Percentiles rank a stretch among this genome's conserved stretches.
Evolutionary conservation across 2,888 invertebrate species (phyloP).

Genomic region (Catocala sponsa): DNA sequence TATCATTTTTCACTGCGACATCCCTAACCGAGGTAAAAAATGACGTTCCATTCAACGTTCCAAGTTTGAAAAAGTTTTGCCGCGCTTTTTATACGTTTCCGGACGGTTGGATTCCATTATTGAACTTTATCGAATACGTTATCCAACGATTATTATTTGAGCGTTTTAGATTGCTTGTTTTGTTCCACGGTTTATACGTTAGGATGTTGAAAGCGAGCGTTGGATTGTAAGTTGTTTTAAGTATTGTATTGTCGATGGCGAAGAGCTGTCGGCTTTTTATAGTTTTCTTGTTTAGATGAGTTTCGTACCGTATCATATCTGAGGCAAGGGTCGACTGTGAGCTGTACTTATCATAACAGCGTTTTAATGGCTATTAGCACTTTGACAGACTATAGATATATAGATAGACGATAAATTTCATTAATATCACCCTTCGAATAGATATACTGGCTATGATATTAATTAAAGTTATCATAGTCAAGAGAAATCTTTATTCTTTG

Average conservation of each 20-base stretch:
- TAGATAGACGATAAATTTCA: not conserved
- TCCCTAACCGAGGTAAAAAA: constrained; percentile 87
- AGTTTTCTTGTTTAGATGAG: constrained; percentile 62
- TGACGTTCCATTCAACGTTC: constrained; percentile 83
- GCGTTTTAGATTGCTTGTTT: constrained; percentile 29
- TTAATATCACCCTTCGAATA: not conserved
- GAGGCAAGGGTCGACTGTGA: constrained; percentile 26
- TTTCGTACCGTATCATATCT: constrained; percentile 43
- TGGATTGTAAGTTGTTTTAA: constrained; percentile 28
- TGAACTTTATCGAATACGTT: constrained; percentile 53
- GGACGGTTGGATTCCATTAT: constrained; percentile 81
- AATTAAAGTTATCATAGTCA: too few relatives aligned
- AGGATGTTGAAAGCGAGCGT: constrained; percentile 18
- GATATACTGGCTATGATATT: too few relatives aligned
- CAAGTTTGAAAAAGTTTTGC: constrained; percentile 85
- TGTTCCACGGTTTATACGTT: not conserved
- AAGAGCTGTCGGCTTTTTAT: constrained; percentile 66
- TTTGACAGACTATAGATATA: too few relatives aligned
- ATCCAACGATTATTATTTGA: constrained; percentile 41
- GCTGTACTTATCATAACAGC: constrained; percentile 9
- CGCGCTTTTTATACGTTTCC: constrained; percentile 87
- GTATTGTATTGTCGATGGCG: constrained; percentile 36
- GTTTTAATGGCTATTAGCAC: constrained; percentile 1
- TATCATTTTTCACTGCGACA: constrained; percentile 88
- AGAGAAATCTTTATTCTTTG: too few relatives aligned